A percentile compares a stretch with the other conserved stretches of the same genome.
These are phyloP conservation scores for Zaprionus gabonicus DNA, from an alignment of 1,140 invertebrate genomes.

Conservation along the genomic window DNA sequence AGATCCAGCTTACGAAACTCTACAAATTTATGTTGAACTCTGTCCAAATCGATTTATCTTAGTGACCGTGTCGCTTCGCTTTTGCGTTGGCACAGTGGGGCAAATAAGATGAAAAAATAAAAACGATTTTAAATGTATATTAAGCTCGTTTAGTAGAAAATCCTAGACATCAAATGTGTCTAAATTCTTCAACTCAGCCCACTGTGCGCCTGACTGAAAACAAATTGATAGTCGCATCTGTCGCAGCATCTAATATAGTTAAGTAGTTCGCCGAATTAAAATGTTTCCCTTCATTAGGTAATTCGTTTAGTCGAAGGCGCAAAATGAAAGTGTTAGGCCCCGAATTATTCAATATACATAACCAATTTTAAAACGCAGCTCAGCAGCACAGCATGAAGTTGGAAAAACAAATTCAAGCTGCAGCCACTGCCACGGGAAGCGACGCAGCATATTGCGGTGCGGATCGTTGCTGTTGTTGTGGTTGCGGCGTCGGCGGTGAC, in stretches of 20 bases:
- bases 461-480: background rate
- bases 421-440: conserved; percentile 22
- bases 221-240: conserved; percentile 27
- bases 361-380: conserved; percentile 52
- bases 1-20: conserved; percentile 30
- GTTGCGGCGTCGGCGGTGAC: conserved; percentile 10
- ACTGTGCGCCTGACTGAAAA: conserved; percentile 17
- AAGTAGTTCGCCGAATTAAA: conserved; percentile 28
- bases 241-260: conserved; percentile 23
- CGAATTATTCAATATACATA: conserved; percentile 56
- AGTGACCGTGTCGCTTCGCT: conserved; percentile 29
- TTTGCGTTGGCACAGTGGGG: conserved; percentile 20
- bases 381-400: conserved; percentile 42
- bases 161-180: background rate
- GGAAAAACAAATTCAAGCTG: conserved; percentile 50
- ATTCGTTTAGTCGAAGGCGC: background rate
- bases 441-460: conserved; percentile 50
- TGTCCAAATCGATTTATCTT: conserved; percentile 46
- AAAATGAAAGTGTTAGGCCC: conserved; percentile 62
- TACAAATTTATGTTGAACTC: conserved; percentile 35
- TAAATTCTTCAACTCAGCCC: background rate
- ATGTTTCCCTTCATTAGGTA: conserved; percentile 30
- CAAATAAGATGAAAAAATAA: no score
- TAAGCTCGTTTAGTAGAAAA: background rate
- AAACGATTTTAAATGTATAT: no score